Evolutionary conservation across 35 echinoderm and acorn worm species (phyloP).

Genomic region (Heliocidaris tuberculata): DNA sequence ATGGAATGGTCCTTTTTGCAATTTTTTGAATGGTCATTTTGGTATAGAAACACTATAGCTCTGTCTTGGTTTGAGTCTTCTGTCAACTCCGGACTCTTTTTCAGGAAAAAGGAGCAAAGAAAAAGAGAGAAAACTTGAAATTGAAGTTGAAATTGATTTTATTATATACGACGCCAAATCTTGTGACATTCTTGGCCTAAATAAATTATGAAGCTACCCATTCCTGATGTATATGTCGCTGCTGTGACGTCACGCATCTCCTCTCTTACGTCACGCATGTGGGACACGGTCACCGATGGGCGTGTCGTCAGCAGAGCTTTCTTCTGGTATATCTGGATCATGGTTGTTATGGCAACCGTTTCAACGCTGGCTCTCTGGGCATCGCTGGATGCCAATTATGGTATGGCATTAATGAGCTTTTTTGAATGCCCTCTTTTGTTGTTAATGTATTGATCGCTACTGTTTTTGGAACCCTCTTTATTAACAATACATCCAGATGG

Average conservation of each 20-base stretch:
- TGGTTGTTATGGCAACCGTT: conserved; percentile 48
- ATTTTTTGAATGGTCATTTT: no score
- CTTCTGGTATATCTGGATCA: conserved; percentile 40
- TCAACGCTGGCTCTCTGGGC: conserved; percentile 52
- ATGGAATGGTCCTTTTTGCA: no score
- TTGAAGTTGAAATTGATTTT: no score
- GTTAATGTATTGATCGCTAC: neutral
- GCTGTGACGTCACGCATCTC: neutral
- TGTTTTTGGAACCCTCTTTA: neutral
- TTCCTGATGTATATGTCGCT: neutral
- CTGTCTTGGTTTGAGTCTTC: no score
- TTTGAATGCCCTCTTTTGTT: neutral
- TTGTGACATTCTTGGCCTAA: no score
- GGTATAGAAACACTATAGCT: no score
- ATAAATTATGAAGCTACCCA: neutral
- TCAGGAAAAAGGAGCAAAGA: no score
- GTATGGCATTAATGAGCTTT: neutral
- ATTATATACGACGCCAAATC: no score
- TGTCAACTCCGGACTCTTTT: no score
- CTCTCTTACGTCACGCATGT: neutral
- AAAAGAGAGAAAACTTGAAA: no score
- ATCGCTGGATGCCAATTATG: conserved; percentile 38
- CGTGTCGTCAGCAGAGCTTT: conserved; percentile 25
- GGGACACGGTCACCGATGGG: neutral
- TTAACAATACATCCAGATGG: neutral